A percentile compares a stretch with the other conserved stretches of the same genome.
Conservation (phyloP, 2,113 vertebrate genomes). For the Phrynosoma platyrhinos region DNA sequence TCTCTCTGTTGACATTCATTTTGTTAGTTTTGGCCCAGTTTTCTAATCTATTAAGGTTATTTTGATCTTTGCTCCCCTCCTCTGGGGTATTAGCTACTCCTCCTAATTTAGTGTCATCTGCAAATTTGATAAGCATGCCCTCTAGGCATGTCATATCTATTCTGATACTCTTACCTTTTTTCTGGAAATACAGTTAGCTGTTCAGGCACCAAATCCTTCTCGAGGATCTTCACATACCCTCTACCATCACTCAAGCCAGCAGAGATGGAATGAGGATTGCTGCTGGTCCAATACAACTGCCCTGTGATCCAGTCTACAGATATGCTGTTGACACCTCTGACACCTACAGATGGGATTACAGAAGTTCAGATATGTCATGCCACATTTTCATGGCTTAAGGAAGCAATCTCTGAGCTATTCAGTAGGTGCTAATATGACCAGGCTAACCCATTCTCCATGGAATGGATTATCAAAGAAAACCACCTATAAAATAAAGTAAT, state of each 20-base stretch:
- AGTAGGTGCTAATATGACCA: not conserved
- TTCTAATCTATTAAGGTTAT: too few species aligned
- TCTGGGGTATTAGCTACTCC: too few species aligned
- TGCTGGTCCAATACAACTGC: conserved; percentile 89
- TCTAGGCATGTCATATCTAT: not conserved
- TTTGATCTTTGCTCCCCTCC: too few species aligned
- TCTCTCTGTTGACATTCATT: too few species aligned
- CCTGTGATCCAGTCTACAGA: conserved; percentile 90
- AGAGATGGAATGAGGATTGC: conserved; percentile 75
- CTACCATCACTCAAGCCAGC: conserved; percentile 80
- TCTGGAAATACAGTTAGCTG: conserved; percentile 84
- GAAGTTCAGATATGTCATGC: not conserved
- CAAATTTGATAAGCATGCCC: too few species aligned
- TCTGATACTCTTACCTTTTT: conserved; percentile 78
- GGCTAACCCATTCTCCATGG: too few species aligned
- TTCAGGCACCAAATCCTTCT: conserved; percentile 83
- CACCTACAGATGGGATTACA: conserved; percentile 69
- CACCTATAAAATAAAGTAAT: not conserved
- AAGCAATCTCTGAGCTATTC: not conserved
- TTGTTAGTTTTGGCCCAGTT: too few species aligned
- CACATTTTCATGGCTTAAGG: not conserved
- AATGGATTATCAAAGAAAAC: not conserved
- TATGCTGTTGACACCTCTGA: conserved; percentile 80
- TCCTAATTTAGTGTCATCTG: too few species aligned
- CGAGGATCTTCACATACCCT: conserved; percentile 81